These are phyloP conservation scores for Drosophila acutilabella DNA, from an alignment of 2,888 invertebrate species.

Conservation along the genomic window DNA sequence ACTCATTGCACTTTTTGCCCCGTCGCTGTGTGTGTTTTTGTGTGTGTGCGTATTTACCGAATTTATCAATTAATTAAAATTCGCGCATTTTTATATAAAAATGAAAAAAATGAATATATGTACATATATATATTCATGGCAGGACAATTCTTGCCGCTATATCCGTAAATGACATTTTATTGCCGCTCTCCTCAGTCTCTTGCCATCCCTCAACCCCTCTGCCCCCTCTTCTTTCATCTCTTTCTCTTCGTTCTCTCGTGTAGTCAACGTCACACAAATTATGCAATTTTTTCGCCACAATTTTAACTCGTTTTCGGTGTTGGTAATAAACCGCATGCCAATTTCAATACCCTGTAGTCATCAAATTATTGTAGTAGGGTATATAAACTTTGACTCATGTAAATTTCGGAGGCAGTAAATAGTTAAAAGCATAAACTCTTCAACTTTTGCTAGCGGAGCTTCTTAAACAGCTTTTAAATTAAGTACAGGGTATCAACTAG, in stretches of 20 bases:
- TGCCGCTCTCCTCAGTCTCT: conserved; percentile 36
- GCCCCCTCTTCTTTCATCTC: background rate
- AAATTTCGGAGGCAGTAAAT: background rate
- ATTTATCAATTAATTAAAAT: conserved; percentile 82
- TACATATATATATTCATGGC: conserved; percentile 41
- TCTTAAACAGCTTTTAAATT: no score
- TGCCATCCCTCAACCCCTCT: background rate
- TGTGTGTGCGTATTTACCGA: conserved; percentile 63
- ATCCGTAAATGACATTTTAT: conserved; percentile 78
- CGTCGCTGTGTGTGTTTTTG: background rate
- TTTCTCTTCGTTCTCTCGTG: conserved; percentile 21
- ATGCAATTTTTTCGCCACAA: conserved; percentile 80
- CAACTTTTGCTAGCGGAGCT: no score
- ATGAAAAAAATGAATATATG: conserved; percentile 53
- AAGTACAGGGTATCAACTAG: conserved; percentile 4
- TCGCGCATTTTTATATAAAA: conserved; percentile 78
- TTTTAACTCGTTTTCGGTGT: conserved; percentile 79
- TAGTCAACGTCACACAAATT: conserved; percentile 77
- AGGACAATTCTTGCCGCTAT: conserved; percentile 32
- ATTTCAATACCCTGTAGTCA: conserved; percentile 34
- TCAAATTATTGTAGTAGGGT: background rate
- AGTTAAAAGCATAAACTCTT: background rate
- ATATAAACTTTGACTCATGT: background rate
- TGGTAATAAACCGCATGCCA: conserved; percentile 77
- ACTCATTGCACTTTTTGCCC: conserved; percentile 17